phyloP scores from a whole-genome alignment of 1,140 invertebrate species.

The Carcinoscorpius rotundicauda region DNA sequence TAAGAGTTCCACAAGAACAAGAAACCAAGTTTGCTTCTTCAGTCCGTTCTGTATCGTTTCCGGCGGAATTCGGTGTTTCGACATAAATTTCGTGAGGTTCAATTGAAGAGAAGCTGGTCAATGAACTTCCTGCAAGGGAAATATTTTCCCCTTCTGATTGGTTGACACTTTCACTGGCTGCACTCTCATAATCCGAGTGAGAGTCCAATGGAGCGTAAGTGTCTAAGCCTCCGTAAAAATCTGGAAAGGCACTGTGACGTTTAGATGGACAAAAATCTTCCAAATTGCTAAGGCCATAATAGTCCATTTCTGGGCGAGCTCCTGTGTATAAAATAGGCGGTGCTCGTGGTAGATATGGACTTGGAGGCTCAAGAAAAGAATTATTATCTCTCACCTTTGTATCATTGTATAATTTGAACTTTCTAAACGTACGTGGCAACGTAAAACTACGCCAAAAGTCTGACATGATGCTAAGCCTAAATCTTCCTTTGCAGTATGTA shows the following conservation, averaged over 20 bases:
- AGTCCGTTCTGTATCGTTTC: too few species aligned
- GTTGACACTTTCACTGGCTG: constrained; percentile 9
- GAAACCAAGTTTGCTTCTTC: too few species aligned
- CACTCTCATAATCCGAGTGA: constrained; percentile 18
- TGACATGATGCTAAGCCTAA: constrained; percentile 7
- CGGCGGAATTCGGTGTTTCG: too few species aligned
- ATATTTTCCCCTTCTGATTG: constrained; percentile 18
- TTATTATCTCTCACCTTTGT: too few species aligned
- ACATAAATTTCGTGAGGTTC: too few species aligned
- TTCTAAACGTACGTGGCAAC: constrained; percentile 15
- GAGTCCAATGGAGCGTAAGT: constrained; percentile 5
- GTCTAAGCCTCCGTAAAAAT: constrained; percentile 19
- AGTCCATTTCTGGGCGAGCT: constrained; percentile 2
- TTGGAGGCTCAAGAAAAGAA: constrained; percentile 6
- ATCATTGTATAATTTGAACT: constrained; percentile 11
- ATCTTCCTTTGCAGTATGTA: too few species aligned
- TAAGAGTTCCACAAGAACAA: too few species aligned
- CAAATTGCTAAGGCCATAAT: constrained; percentile 9
- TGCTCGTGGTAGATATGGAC: constrained; percentile 11
- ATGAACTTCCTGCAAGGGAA: too few species aligned
- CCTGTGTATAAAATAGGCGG: constrained; percentile 11
- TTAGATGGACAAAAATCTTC: constrained; percentile 12
- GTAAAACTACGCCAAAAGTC: constrained; percentile 21
- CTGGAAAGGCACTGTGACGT: constrained; percentile 2
- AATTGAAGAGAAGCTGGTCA: too few species aligned